phyloP scores from a whole-genome alignment of 2,888 invertebrate species.

The Hedychridium roseum region DNA sequence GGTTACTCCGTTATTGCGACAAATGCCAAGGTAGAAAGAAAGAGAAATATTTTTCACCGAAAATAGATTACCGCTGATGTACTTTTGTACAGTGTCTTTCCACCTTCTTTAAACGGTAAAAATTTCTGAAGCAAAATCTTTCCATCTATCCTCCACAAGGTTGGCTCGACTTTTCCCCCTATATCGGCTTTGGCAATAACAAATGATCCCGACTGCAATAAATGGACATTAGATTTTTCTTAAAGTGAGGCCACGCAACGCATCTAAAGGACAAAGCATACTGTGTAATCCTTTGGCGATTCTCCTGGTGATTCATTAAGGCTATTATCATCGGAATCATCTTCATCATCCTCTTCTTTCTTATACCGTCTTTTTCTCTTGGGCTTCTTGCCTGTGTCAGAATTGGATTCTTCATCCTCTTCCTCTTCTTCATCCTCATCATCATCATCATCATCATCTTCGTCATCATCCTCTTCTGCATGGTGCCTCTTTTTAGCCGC shows the following conservation, averaged over 20 bases:
- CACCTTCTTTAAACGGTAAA: conserved; percentile 67
- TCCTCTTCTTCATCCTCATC: conserved; percentile 58
- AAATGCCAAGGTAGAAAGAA: background rate
- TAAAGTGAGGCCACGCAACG: conserved; percentile 6
- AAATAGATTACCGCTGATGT: conserved; percentile 65
- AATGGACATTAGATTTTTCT: conserved; percentile 6
- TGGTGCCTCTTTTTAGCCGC: conserved; percentile 59
- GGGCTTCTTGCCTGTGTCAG: conserved; percentile 54
- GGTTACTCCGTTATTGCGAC: background rate
- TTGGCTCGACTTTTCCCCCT: conserved; percentile 65
- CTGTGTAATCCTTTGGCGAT: conserved; percentile 60
- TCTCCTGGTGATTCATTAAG: conserved; percentile 54
- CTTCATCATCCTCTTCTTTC: conserved; percentile 58
- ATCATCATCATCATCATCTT: conserved; percentile 55
- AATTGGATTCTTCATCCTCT: conserved; percentile 58
- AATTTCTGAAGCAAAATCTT: conserved; percentile 70
- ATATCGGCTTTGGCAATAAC: conserved; percentile 68
- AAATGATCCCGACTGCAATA: conserved; percentile 67
- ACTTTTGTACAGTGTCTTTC: conserved; percentile 66
- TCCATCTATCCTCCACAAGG: conserved; percentile 71
- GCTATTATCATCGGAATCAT: conserved; percentile 58
- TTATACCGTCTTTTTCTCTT: conserved; percentile 52
- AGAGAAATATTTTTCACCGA: too few relatives aligned
- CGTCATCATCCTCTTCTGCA: conserved; percentile 58
- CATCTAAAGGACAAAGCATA: conserved; percentile 22